Evolutionary conservation across 2,113 vertebrate species (phyloP).

Genomic region (Malurus cyaneus): DNA sequence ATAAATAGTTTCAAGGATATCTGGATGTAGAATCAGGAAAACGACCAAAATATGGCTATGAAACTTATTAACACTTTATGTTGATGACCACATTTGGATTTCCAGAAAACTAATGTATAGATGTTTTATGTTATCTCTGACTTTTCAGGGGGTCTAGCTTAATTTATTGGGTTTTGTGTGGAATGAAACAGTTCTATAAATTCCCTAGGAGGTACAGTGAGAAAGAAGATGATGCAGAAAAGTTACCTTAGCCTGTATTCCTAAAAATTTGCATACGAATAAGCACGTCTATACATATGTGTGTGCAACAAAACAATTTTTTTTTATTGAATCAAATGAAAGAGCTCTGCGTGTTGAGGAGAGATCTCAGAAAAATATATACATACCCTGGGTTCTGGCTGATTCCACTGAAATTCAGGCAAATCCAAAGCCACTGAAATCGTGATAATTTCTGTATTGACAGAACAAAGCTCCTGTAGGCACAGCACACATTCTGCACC

Average conservation of each 20-base stretch:
- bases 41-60: constrained; percentile 23
- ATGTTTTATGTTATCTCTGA: constrained; percentile 32
- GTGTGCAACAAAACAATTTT: neutral
- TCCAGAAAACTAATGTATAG: constrained; percentile 20
- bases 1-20: constrained; percentile 58
- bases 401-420: neutral
- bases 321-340: neutral
- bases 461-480: neutral
- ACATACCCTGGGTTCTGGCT: neutral
- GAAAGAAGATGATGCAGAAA: neutral
- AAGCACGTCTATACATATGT: neutral
- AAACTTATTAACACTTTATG: constrained; percentile 48
- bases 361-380: neutral
- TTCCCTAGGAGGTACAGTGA: neutral
- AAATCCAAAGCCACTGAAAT: neutral
- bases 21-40: constrained; percentile 46
- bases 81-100: constrained; percentile 8
- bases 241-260: neutral
- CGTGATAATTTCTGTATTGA: neutral
- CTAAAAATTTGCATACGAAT: neutral
- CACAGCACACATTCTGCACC: neutral
- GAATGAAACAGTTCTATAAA: constrained; percentile 14
- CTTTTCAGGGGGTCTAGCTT: neutral
- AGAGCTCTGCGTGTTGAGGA: neutral
- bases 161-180: neutral